These are phyloP conservation scores for Scatophagus argus DNA, from an alignment of 2,113 vertebrate genomes.

Conservation along the genomic window DNA sequence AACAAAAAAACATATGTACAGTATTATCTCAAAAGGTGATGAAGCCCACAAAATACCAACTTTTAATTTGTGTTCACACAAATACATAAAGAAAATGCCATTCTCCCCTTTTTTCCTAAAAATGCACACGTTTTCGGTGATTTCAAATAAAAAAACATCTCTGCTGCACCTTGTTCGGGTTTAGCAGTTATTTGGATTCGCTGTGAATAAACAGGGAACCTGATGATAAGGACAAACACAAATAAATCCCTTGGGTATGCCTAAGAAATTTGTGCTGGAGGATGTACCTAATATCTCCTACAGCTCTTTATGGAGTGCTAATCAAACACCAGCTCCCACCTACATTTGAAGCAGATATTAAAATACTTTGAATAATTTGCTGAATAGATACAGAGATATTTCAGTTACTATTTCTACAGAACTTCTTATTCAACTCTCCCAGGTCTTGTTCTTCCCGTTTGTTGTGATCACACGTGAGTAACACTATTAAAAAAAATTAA, in stretches of 20 bases:
- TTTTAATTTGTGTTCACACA: neutral
- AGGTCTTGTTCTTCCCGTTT: constrained; percentile 13
- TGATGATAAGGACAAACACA: neutral
- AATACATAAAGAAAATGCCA: neutral
- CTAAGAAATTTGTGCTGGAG: neutral
- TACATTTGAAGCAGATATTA: neutral
- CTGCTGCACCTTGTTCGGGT: neutral
- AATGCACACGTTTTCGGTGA: too few relatives aligned
- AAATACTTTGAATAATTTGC: neutral
- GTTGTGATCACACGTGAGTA: neutral
- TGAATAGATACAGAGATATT: neutral
- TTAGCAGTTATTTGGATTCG: neutral
- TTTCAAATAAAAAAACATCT: too few relatives aligned
- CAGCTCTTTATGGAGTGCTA: neutral
- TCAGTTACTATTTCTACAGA: neutral
- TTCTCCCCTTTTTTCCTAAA: too few relatives aligned
- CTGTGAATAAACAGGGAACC: neutral
- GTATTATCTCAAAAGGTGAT: neutral
- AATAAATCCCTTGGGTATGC: neutral
- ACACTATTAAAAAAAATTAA: constrained; percentile 7
- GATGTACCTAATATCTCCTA: neutral
- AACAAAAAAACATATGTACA: neutral
- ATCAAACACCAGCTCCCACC: neutral
- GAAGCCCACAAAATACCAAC: neutral
- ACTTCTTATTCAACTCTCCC: neutral